phyloP scores from a whole-genome alignment of 2,888 invertebrate genomes.

The Aphodius sticticus region DNA sequence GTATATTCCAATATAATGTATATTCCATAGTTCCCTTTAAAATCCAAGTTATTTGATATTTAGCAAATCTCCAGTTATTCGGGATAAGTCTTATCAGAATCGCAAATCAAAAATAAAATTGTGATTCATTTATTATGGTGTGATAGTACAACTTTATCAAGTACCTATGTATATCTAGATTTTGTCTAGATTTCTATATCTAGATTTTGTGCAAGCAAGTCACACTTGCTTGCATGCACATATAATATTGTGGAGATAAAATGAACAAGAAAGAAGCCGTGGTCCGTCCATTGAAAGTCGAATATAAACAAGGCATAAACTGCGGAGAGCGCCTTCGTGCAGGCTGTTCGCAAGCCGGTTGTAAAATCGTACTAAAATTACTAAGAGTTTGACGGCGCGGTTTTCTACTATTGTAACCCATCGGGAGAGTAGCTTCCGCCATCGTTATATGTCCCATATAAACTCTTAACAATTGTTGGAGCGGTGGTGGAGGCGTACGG shows the following conservation, averaged over 20 bases:
- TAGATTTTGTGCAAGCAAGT: too few relatives aligned
- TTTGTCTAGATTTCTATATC: too few relatives aligned
- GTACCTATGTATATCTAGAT: too few relatives aligned
- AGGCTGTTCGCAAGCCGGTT: conserved; percentile 53
- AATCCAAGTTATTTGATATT: too few relatives aligned
- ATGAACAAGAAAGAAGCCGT: not conserved
- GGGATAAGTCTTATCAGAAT: too few relatives aligned
- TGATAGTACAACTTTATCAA: too few relatives aligned
- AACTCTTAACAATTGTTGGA: conserved; percentile 13
- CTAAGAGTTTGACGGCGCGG: conserved; percentile 36
- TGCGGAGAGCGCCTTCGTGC: conserved; percentile 34
- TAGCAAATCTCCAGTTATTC: too few relatives aligned
- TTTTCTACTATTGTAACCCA: conserved; percentile 31
- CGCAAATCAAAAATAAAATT: too few relatives aligned
- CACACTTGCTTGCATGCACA: too few relatives aligned
- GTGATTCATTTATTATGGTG: too few relatives aligned
- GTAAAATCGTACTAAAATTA: conserved; percentile 48
- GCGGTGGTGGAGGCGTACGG: not conserved
- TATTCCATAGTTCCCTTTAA: too few relatives aligned
- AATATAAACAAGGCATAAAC: not conserved
- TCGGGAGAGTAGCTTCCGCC: conserved; percentile 33
- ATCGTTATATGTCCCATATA: conserved; percentile 10
- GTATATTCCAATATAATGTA: too few relatives aligned
- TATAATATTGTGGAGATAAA: not conserved
- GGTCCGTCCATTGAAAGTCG: not conserved